Conservation (phyloP, 2,113 vertebrate genomes). For the Dissostichus mawsoni region DNA sequence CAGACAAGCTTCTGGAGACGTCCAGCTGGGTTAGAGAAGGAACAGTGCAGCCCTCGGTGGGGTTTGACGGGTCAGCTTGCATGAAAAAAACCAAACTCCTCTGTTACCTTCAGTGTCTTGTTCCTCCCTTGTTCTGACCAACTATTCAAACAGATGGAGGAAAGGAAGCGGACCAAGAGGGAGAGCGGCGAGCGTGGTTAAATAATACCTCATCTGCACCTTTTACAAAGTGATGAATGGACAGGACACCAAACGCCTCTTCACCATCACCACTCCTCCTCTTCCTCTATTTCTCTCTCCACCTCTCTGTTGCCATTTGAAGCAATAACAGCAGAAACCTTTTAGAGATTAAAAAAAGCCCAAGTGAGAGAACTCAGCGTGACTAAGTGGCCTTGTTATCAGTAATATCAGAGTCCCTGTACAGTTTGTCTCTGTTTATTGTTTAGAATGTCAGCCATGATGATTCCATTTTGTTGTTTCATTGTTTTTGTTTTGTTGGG, state of each 20-base stretch:
- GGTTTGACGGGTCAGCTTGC: not conserved
- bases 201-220: not conserved
- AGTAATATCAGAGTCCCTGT: conserved; percentile 61
- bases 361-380: conserved; percentile 51
- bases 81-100: not conserved
- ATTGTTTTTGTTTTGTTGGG: conserved; percentile 28
- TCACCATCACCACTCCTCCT: conserved; percentile 23
- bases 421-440: conserved; percentile 60
- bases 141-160: conserved; percentile 10
- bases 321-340: conserved; percentile 77
- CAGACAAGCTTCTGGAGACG: not conserved
- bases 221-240: not conserved
- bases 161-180: not conserved
- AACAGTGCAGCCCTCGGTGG: conserved; percentile 9
- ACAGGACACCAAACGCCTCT: conserved; percentile 21
- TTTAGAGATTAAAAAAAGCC: conserved; percentile 30
- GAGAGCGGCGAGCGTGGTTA: not conserved
- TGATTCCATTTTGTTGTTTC: conserved; percentile 74
- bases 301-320: conserved; percentile 60
- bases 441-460: conserved; percentile 59
- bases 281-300: conserved; percentile 43
- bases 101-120: conserved; percentile 12
- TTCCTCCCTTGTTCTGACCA: conserved; percentile 1
- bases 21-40: not conserved
- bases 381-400: conserved; percentile 78